Evolutionary conservation across 1,140 invertebrate species (phyloP), one percentile per base, ranked within the genome.

Genomic region (Adelges cooleyi): DNA sequence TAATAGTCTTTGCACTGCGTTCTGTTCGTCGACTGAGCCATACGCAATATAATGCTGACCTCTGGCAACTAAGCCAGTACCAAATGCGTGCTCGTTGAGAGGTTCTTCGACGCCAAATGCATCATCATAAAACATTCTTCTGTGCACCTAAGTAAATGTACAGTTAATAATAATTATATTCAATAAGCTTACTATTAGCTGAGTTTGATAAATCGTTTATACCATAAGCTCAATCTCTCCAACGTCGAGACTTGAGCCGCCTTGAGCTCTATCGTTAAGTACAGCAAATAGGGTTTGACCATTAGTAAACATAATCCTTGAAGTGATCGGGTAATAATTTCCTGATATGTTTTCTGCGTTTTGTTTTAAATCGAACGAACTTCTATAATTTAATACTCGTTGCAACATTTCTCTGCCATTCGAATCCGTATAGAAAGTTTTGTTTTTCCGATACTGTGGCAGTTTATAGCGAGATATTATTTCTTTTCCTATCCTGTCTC

Each of bases 301-400:
- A 65, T 77, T 78, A 20, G 70, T 70, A 2, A 81, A 73, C 10
- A 71, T 71, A 38, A 86, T 83, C 20, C 77, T 71, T 15, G 78
- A 80, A 69, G 82, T 84, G 20, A 86, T 75, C 1, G 85, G 85
- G 72, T 82, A 86, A 71, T 85, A 87, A 70, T 86, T 87, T 4
- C 80, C 81, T 48, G 84, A 74, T 2, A 84, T 74, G 9, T 79
- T 80, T 74, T 87, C 85, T 17, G 65, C 50, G 17, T 48, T 46
- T 2, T 70, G 25, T n/a, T 65, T 67, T 15, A 72, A 38, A 33
- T 74, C 70, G 79, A 81, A 86, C 0, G 80, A 80, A 15, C 77
- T 73, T n/a, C 83, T 71, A 53, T 73, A 77, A 69, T 86, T 75
- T 33, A 78, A 71, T 74, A 73, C 70, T 71, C 84, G 49, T 68